phyloP scores from a whole-genome alignment of 64 coral and sea anemone species.

The Pachyseris speciosa region DNA sequence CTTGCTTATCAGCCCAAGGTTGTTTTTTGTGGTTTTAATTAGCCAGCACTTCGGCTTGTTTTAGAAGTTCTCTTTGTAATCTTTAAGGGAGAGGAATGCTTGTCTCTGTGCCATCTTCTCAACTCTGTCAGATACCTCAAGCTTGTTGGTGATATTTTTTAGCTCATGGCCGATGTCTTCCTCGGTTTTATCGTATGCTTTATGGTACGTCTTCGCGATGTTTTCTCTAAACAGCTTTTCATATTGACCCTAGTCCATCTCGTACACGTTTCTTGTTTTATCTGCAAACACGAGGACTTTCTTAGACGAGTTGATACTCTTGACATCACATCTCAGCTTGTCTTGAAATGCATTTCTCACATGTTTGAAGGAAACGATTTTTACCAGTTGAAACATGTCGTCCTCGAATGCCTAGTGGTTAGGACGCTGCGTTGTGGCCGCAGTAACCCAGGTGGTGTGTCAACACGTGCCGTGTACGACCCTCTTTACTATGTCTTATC shows the following conservation, averaged over 20 bases:
- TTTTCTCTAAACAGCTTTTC: constrained; percentile 29
- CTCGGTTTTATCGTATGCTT: background rate
- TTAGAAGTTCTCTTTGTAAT: constrained; percentile 10
- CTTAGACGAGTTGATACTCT: no score
- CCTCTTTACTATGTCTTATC: no score
- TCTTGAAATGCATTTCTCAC: no score
- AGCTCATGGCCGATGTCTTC: constrained; percentile 17
- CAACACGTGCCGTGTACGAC: no score
- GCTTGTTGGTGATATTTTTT: background rate
- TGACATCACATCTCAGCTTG: no score
- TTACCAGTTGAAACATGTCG: no score
- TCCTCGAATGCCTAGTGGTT: no score
- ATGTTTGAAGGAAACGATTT: no score
- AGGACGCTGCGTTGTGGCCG: constrained; percentile 73
- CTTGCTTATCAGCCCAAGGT: constrained; percentile 11
- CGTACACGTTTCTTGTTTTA: constrained; percentile 32
- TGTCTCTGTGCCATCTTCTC: constrained; percentile 6
- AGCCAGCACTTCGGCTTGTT: constrained; percentile 15
- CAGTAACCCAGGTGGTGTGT: constrained; percentile 79
- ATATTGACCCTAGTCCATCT: constrained; percentile 2
- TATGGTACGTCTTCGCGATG: constrained; percentile 17
- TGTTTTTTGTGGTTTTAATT: constrained; percentile 23
- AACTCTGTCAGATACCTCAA: background rate
- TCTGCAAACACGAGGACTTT: constrained; percentile 2
- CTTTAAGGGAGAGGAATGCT: constrained; percentile 5